Base-by-base conservation (phyloP, 2,888 invertebrate genomes). In the Fragum sueziense region DNA sequence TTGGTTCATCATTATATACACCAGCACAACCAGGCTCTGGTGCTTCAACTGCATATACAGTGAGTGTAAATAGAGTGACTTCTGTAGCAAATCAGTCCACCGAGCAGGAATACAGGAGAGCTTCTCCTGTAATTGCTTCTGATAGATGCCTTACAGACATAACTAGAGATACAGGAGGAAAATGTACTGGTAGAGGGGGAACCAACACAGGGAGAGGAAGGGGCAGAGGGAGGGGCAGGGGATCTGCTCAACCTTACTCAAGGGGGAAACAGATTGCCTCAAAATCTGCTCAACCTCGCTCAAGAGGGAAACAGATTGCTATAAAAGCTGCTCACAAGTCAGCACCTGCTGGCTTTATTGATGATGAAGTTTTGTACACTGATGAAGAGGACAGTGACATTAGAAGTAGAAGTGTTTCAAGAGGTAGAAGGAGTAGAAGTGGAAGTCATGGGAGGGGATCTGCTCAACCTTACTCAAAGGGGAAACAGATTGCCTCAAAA, bases 401-500 rank as follows among this genome's bases (percentile, higher is more conserved):
- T 20, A 61, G 61, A 33, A 33, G 61, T 27, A 31, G 33, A 61
- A n/a, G 33, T 0, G 31, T n/a, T 3, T 31, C 61, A 61, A 57
- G 27, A 25, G 61, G 61, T 29, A 59, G 2, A 6, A n/a, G 20
- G 17, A 27, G 59, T 59, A 29, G 29, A 29, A 31, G 25, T 31
- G 29, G 17, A 22, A 20, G 11, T 1, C n/a, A 9, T 62, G 41
- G 17, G 41, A 17, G 41, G 41, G n/a, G n/a, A 2, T 6, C 47
- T 47, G 47, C 2, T 25, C 25, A n/a, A 9, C 33, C 22, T 1
- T 31, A 9, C 54, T 62, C 41, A 31, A 62, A 59, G 11, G 57
- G 65, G 34, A 74, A 65, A 14, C 70, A 52, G 29, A 73, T 61
- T 69, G 65, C 25, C 29, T 41, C 61, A 7, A 70, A 52, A 57